A percentile compares a stretch with the other conserved stretches of the same genome.
Conservation (phyloP, 2,113 vertebrate genomes). For the Ciconia boyciana region DNA sequence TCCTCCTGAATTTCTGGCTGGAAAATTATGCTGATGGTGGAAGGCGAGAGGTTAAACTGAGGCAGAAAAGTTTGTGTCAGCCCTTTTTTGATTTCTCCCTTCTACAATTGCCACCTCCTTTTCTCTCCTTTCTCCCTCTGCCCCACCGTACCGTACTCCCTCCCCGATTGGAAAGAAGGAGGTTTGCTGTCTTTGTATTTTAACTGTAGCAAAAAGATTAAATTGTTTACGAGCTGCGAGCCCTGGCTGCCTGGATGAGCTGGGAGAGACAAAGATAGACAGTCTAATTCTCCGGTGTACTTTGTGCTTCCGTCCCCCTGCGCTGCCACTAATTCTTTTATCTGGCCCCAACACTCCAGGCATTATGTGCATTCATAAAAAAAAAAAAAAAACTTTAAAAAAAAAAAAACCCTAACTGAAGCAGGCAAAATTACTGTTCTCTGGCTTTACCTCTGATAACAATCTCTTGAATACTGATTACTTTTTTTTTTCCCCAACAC, state of each 20-base stretch:
- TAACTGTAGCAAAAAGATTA: conserved; percentile 97
- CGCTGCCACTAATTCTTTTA: conserved; percentile 99
- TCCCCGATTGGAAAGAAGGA: conserved; percentile 66
- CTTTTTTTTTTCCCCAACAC: conserved; percentile 74
- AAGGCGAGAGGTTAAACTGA: conserved; percentile 47
- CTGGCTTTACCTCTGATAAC: conserved; percentile 89
- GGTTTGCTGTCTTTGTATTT: conserved; percentile 82
- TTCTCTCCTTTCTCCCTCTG: background rate
- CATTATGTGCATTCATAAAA: conserved; percentile 91
- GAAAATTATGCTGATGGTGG: background rate
- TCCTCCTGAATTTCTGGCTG: conserved; percentile 40
- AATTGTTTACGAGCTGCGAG: conserved; percentile 97
- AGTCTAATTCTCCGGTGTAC: conserved; percentile 95
- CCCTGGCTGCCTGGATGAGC: conserved; percentile 92
- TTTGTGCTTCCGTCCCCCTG: conserved; percentile 77
- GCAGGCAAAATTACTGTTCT: conserved; percentile 89
- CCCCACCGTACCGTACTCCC: background rate
- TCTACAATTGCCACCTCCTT: background rate
- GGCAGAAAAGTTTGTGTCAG: conserved; percentile 68
- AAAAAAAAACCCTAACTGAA: conserved; percentile 71
- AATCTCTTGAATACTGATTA: conserved; percentile 97
- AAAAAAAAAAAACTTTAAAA: conserved; percentile 59
- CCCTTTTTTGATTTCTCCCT: conserved; percentile 32
- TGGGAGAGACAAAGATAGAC: conserved; percentile 96
- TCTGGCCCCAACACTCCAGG: conserved; percentile 98